These are phyloP conservation scores for Scaptomyza hsui DNA, from an alignment of 1,140 invertebrate genomes.

Conservation along the genomic window DNA sequence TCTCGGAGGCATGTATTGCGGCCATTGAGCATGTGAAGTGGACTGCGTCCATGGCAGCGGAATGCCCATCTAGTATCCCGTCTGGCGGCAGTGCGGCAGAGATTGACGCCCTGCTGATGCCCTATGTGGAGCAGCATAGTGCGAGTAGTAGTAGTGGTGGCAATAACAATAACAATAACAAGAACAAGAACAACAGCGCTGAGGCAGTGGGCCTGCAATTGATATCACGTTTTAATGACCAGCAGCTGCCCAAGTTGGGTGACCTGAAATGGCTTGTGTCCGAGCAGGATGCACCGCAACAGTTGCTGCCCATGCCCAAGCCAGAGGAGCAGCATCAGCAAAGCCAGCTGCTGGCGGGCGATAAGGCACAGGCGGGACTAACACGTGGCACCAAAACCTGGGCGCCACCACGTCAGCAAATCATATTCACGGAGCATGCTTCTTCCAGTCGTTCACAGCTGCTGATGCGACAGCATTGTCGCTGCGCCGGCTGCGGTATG, in stretches of 20 bases:
- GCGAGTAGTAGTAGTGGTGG: conserved; percentile 31
- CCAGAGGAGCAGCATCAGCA: conserved; percentile 25
- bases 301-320: conserved; percentile 90
- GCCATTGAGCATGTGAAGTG: conserved; percentile 90
- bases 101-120: conserved; percentile 32
- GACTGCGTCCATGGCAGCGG: too few species aligned
- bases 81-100: conserved; percentile 1
- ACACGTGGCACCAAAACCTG: conserved; percentile 90
- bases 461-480: conserved; percentile 91
- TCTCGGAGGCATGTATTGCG: conserved; percentile 93
- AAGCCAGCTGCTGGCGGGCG: conserved; percentile 86
- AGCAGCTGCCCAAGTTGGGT: conserved; percentile 90
- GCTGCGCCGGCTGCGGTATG: conserved; percentile 94
- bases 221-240: conserved; percentile 90
- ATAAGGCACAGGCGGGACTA: conserved; percentile 84
- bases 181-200: conserved; percentile 85
- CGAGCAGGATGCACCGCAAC: conserved; percentile 91
- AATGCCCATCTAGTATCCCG: too few species aligned
- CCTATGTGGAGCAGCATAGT: conserved; percentile 47
- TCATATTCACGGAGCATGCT: conserved; percentile 92
- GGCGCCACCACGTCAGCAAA: conserved; percentile 93
- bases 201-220: conserved; percentile 92
- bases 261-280: conserved; percentile 93
- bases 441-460: conserved; percentile 86
- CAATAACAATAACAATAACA: neutral